Evolutionary conservation across 2,888 invertebrate genomes (phyloP).

Genomic region (Seira sanloemensis): DNA sequence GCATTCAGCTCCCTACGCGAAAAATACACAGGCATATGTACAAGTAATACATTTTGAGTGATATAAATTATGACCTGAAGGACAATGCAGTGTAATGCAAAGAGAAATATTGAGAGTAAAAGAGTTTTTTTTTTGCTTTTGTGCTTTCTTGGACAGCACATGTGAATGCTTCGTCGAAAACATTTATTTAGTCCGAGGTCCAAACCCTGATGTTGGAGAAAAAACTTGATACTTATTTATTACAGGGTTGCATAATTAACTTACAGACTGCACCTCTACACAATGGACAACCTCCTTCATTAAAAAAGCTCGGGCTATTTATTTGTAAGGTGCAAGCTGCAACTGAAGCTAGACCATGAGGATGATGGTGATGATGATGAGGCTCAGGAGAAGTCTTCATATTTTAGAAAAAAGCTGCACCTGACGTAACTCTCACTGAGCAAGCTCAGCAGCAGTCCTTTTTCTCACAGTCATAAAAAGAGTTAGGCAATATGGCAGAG

Average conservation of each 20-base stretch:
- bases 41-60: too few relatives aligned
- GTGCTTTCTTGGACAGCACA: too few relatives aligned
- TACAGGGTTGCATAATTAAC: conserved; percentile 6
- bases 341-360: background rate
- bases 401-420: background rate
- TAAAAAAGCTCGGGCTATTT: background rate
- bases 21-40: too few relatives aligned
- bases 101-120: too few relatives aligned
- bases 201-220: too few relatives aligned
- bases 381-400: background rate
- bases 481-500: background rate
- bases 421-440: background rate
- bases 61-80: too few relatives aligned
- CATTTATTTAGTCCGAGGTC: too few relatives aligned
- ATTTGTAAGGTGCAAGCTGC: background rate
- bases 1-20: too few relatives aligned
- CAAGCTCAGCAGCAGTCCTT: background rate
- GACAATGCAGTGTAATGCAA: too few relatives aligned
- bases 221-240: too few relatives aligned
- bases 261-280: background rate
- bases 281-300: conserved; percentile 2
- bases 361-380: background rate
- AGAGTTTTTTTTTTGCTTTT: too few relatives aligned
- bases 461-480: background rate
- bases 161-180: too few relatives aligned